Evolutionary conservation across 1,140 invertebrate species (phyloP).

Genomic region (Drosophila sturtevanti): DNA sequence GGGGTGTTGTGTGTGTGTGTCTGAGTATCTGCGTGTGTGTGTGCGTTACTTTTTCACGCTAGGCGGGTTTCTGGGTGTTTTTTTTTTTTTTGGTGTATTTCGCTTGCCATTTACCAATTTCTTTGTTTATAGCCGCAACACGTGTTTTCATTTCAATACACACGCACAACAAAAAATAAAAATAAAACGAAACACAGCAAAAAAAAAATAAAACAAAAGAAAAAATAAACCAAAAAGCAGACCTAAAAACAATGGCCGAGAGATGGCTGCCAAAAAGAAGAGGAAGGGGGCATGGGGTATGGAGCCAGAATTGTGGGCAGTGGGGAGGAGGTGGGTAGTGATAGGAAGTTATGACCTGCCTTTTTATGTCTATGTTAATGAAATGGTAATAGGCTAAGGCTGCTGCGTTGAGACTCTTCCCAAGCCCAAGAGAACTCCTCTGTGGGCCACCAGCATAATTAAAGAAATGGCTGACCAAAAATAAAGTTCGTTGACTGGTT

Average conservation of each 20-base stretch:
- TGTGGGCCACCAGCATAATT: constrained; percentile 41
- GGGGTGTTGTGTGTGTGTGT: constrained; percentile 24
- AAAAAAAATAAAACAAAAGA: no score
- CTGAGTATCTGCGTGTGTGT: constrained; percentile 31
- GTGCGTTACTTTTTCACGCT: constrained; percentile 54
- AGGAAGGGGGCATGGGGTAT: neutral
- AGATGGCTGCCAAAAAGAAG: neutral
- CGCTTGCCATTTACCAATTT: constrained; percentile 64
- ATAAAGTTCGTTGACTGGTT: constrained; percentile 19
- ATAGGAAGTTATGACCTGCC: constrained; percentile 11
- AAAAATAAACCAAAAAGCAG: neutral
- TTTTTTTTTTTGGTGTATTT: constrained; percentile 33
- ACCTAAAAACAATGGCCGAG: neutral
- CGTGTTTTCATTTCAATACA: constrained; percentile 74
- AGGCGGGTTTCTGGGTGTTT: constrained; percentile 52
- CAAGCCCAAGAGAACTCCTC: constrained; percentile 12
- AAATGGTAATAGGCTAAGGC: constrained; percentile 64
- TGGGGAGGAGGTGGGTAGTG: constrained; percentile 3
- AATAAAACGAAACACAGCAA: neutral
- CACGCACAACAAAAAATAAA: constrained; percentile 21
- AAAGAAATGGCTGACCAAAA: constrained; percentile 30
- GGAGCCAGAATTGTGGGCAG: neutral
- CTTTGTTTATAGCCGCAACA: constrained; percentile 76
- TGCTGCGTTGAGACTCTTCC: constrained; percentile 21
- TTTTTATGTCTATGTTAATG: constrained; percentile 79